Evolutionary conservation across 37 sponge, comb jelly and placozoan species (phyloP).

Genomic region (Oopsacas minuta): DNA sequence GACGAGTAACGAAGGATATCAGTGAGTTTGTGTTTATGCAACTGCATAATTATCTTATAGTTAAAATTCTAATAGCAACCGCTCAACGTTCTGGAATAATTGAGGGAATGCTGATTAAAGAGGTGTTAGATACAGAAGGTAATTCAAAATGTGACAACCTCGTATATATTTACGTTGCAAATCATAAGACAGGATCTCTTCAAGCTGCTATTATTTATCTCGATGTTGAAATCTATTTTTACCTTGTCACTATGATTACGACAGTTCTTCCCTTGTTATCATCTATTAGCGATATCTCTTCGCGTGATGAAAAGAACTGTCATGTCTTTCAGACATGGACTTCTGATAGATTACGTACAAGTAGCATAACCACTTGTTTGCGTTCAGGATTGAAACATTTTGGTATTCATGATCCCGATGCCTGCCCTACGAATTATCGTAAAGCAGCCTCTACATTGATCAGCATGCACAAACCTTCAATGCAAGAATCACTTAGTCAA

Average conservation of each 20-base stretch:
- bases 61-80: too few species aligned
- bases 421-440: neutral
- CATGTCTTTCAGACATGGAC: slow-evolving; percentile 11
- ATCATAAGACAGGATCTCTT: neutral
- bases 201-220: neutral
- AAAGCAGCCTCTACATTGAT: neutral
- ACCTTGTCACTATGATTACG: neutral
- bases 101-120: too few species aligned
- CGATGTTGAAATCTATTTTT: neutral
- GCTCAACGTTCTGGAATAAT: too few species aligned
- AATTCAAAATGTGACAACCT: too few species aligned
- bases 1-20: too few species aligned
- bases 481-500: neutral
- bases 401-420: neutral
- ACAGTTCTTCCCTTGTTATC: neutral
- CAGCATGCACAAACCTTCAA: neutral
- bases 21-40: too few species aligned
- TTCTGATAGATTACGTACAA: neutral
- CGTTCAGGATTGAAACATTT: neutral
- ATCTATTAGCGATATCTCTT: neutral
- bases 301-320: neutral
- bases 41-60: too few species aligned
- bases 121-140: too few species aligned
- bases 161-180: slow-evolving; percentile 5
- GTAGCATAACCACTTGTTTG: neutral